Conservation (phyloP, 1,140 invertebrate genomes). For the Gonatopus flavifemur region DNA sequence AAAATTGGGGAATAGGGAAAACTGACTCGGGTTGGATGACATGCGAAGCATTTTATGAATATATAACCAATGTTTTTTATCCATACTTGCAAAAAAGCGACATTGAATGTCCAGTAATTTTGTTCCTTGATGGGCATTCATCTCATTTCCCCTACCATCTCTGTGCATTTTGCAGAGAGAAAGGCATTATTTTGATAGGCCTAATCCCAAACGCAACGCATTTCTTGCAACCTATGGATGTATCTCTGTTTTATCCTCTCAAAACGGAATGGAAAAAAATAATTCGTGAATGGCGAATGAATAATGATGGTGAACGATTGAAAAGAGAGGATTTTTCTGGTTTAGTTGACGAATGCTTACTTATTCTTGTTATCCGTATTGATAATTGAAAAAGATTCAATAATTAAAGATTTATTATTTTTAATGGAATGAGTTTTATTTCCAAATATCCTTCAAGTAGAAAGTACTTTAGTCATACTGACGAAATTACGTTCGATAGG, state of each 20-base stretch:
- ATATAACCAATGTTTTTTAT: neutral
- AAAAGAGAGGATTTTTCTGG: conserved; percentile 1
- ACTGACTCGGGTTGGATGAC: neutral
- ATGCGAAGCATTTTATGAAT: neutral
- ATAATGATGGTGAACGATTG: no score
- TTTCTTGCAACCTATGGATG: neutral
- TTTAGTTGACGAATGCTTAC: no score
- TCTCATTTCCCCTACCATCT: neutral
- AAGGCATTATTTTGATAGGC: neutral
- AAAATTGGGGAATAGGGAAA: neutral
- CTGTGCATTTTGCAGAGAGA: neutral
- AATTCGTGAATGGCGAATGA: no score
- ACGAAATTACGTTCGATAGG: no score
- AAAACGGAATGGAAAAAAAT: no score
- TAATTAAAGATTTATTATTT: no score
- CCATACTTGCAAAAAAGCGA: neutral
- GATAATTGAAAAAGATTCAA: neutral
- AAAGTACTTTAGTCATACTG: no score
- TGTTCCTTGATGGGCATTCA: neutral
- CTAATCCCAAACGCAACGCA: neutral
- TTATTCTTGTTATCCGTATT: no score
- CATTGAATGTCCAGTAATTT: neutral
- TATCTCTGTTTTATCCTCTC: neutral
- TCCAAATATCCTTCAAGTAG: neutral
- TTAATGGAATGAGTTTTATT: neutral